Evolutionary conservation across 2,888 invertebrate genomes (phyloP).

Genomic region (Ganaspis brasiliensis): DNA sequence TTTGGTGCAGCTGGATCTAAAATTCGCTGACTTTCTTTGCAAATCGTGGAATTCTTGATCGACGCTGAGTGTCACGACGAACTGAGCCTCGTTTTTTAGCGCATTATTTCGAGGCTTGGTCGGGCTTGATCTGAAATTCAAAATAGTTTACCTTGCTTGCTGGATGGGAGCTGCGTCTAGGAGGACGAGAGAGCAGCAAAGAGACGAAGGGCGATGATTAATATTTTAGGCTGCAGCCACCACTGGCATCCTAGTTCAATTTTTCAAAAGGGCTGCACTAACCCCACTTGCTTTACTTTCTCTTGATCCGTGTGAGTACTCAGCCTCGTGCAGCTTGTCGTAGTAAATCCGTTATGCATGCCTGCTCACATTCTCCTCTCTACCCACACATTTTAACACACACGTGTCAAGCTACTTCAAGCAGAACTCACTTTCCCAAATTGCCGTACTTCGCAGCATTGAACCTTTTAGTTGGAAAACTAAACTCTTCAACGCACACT

Average conservation of each 20-base stretch:
- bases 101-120: constrained; percentile 57
- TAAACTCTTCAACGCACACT: constrained; percentile 42
- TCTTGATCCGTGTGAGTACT: constrained; percentile 48
- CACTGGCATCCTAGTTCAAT: constrained; percentile 51
- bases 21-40: constrained; percentile 20
- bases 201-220: constrained; percentile 59
- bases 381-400: constrained; percentile 11
- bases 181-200: constrained; percentile 49
- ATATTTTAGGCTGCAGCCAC: constrained; percentile 64
- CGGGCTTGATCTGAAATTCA: constrained; percentile 71
- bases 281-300: constrained; percentile 35
- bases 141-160: constrained; percentile 70
- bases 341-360: constrained; percentile 41
- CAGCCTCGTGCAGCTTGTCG: constrained; percentile 24
- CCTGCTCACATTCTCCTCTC: constrained; percentile 32
- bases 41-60: constrained; percentile 58
- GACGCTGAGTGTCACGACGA: constrained; percentile 45
- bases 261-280: constrained; percentile 54
- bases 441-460: constrained; percentile 42
- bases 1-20: background rate
- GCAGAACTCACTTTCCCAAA: constrained; percentile 43
- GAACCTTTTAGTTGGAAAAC: constrained; percentile 41
- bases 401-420: constrained; percentile 22
- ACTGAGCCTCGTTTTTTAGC: constrained; percentile 56
- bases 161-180: constrained; percentile 51